Evolutionary conservation across 1,140 invertebrate species (phyloP), one percentile per base, ranked within the genome.

Genomic region (Phthorimaea operculella): DNA sequence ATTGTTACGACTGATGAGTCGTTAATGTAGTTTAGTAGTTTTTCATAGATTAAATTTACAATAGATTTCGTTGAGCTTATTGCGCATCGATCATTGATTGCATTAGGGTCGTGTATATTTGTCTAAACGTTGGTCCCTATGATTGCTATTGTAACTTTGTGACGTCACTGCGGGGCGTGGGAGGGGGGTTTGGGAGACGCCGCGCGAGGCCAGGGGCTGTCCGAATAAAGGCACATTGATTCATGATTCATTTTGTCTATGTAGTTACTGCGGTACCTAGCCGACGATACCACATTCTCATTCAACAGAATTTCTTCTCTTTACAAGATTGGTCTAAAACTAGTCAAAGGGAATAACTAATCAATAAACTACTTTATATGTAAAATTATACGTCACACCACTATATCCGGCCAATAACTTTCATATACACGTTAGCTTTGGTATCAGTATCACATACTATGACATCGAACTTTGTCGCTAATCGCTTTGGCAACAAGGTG

Each of bases 81-180:
- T 73, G 70, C 71, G 69, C 65, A 68, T 60, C 60, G 72, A 58
- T 71, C 58, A 60, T 28, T 70, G 66, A 62, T 76, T 69, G 68
- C 75, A 68, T 68, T 66, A 65, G 70, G 72, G 68, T 76, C 66
- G 66, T 81, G 73, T 80, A 85, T 85, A 83, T 80, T 85, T 82
- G 64, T 83, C 79, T 85, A 85, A 85, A 83, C 72, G 68, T 85
- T 85, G 81, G 81, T 85, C 81, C 81, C 81, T 80, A 83, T 74
- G 72, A 75, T 83, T 81, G 72, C 79, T 83, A 85, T 83, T 80
- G 76, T 75, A 79, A 65, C 66, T 58, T 59, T 57, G 63, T 74
- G 71, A 73, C 65, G 62, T 64, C 59, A 61, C 58, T 58, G 58
- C 61, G 60, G 64, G 59, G 60, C 57, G 63, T 57, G 54, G 62